Evolutionary conservation across 2,797 vertebrate species (phyloP), one percentile per base, ranked within the genome.

Genomic region (Sebastes miniatus): DNA sequence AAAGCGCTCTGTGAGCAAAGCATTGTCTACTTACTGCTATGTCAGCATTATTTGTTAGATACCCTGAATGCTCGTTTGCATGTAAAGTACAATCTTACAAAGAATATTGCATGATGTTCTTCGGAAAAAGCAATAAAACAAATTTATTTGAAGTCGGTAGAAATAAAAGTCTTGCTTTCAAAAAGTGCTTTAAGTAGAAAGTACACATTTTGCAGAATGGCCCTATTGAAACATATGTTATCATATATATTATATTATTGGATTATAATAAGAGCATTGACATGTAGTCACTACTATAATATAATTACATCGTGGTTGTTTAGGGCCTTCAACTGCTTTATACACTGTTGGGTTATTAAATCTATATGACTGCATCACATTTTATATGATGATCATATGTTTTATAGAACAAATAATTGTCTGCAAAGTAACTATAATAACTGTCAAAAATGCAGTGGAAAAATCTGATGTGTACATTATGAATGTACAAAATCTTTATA

Each of bases 121-220:
- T 77, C 78, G 59, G 3, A 56, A 69, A 83, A 50, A 69, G 80
- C 73, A 91, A 89, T 84, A 88, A 80, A 79, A 67, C 5, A 9
- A 27, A 47, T 68, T 16, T 52, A 25, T 73, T 77, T 18, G 2
- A 54, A 68, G 9, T 61, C 16, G 8, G 34, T 62, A 47, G 5
- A 67, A 32, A 52, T 62, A 69, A 65, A 63, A 0, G 7, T 31
- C 2, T 36, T 76, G 7, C 18, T 16, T 73, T 71, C 10, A 83
- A 22, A 74, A 24, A 18, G 8, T 43, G 12, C 34, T 36, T 16
- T 4, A 36, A 22, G 34, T 52, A 29, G 8, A 78, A 34, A 36
- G 25, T 10, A 27, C 14, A 3, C 6, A 31, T 68, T 20, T 16
- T 75, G 6, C 52, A 18, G 0, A 18, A 29, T 31, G 14, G 4